Evolutionary conservation across 1,140 invertebrate genomes (phyloP), one percentile per base, ranked within the genome.

Genomic region (Drosophila sulfurigaster): DNA sequence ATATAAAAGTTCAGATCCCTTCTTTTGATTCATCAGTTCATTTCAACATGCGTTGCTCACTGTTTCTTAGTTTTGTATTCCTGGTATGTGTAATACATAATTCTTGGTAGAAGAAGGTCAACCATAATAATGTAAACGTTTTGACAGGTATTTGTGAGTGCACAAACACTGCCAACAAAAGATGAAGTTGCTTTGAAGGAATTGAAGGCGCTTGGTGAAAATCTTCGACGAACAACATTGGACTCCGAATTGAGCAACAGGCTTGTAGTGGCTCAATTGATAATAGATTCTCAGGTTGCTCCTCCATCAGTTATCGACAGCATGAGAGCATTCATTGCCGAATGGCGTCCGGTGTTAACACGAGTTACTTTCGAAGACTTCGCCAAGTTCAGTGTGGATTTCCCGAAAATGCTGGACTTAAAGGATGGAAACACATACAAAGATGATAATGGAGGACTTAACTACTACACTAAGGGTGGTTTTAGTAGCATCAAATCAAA

Each of bases 141-240:
- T 5, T 35, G 11, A 15, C 49, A 64, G 62, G 41, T 49, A 11
- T 5, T 52, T 41, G 35, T 10, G 5, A 38, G 15, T 41, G 48
- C 2, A 10, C 32, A 43, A 52, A 1, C 8, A 3, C 16, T 64
- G 28, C 35, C 62, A 2, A n/a, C 35, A 4, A 49, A 20, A 16
- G 49, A 64, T 64, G 48, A 49, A 64, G 8, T 11, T 2, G 0
- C 25, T 16, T n/a, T 64, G 1, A 15, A 25, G 5, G 62, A 64
- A 54, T 13, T 64, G 5, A 41, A 38, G 5, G 6, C 20, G 10
- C 48, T 64, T 16, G 62, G 48, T 7, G 62, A 64, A 6, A 64
- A 28, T 15, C 48, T 64, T 5, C 35, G 41, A 1, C 28, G 41
- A 13, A 30, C 6, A 13, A 64, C 62, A 1, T 49, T 52, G 15